phyloP scores from a whole-genome alignment of 2,888 invertebrate species.

The Eustalomyia histrio region DNA sequence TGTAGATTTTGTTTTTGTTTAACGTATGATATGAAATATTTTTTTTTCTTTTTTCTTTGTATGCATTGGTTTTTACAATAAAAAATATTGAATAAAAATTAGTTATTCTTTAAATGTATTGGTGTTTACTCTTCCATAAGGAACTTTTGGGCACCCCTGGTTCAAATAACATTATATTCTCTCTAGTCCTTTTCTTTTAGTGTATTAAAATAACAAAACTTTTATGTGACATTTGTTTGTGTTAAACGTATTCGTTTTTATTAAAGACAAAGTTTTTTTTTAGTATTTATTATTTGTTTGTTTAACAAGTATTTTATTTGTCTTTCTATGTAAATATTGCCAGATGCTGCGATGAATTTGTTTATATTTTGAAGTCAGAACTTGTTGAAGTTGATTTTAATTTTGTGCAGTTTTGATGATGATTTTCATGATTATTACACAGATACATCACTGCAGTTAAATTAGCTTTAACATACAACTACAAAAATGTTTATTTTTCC shows the following conservation, averaged over 20 bases:
- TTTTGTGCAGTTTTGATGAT: slow-evolving; percentile 18
- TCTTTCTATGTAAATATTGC: slow-evolving; percentile 21
- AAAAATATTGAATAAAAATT: too few relatives aligned
- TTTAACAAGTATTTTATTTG: slow-evolving; percentile 24
- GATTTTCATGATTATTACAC: neutral
- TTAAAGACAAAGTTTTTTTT: slow-evolving; percentile 15
- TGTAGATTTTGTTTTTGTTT: too few relatives aligned
- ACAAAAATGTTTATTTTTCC: slow-evolving; percentile 55
- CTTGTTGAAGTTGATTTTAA: slow-evolving; percentile 36
- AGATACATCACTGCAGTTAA: slow-evolving; percentile 1
- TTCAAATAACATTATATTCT: too few relatives aligned
- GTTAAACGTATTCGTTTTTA: neutral
- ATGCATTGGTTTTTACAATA: too few relatives aligned
- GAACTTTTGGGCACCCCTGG: too few relatives aligned
- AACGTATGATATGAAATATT: too few relatives aligned
- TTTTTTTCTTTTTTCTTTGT: too few relatives aligned
- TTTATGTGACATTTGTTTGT: neutral
- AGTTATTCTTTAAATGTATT: too few relatives aligned
- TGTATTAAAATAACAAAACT: neutral
- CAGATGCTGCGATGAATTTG: slow-evolving; percentile 35
- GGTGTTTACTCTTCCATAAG: too few relatives aligned
- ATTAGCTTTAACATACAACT: slow-evolving; percentile 27
- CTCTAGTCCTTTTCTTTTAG: neutral
- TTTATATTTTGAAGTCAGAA: slow-evolving; percentile 45
- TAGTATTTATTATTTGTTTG: neutral